Percentiles rank a stretch among this genome's conserved stretches.
Evolutionary conservation across 2,797 vertebrate genomes (phyloP).

Genomic region (Oryzias sinensis): DNA sequence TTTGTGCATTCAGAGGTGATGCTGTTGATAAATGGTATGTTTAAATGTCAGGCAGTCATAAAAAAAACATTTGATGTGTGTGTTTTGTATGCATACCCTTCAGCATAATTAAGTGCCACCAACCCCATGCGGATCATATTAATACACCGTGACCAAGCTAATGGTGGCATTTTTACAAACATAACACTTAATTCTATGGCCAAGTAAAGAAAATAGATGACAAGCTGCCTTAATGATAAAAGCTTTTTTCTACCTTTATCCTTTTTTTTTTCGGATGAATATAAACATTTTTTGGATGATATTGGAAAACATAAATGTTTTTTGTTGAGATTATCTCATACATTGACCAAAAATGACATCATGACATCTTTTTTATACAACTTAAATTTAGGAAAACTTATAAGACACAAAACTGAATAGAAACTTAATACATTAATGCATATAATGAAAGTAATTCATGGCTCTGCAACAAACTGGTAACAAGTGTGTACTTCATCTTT

Average conservation of each 20-base stretch:
- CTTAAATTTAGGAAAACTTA: too few species aligned
- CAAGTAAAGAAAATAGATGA: constrained; percentile 10
- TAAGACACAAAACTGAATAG: too few species aligned
- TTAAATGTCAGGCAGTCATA: not conserved
- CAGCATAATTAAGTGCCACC: constrained; percentile 19
- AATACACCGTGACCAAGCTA: constrained; percentile 40
- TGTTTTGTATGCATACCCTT: constrained; percentile 13
- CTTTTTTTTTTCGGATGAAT: not conserved
- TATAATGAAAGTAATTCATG: too few species aligned
- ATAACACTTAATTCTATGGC: constrained; percentile 43
- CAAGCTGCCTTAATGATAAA: not conserved
- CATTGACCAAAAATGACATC: not conserved
- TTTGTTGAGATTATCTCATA: not conserved
- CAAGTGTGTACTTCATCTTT: too few species aligned
- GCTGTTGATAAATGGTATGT: not conserved
- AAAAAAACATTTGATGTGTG: too few species aligned
- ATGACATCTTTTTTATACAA: too few species aligned
- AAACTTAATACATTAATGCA: not conserved
- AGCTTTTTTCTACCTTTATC: not conserved
- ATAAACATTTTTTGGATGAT: too few species aligned
- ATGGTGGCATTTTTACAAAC: constrained; percentile 45
- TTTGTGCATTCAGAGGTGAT: not conserved
- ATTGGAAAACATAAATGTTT: too few species aligned
- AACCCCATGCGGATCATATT: constrained; percentile 44
- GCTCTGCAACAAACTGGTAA: too few species aligned